Conservation (phyloP, 1,140 invertebrate genomes). For the Rhyzopertha dominica region DNA sequence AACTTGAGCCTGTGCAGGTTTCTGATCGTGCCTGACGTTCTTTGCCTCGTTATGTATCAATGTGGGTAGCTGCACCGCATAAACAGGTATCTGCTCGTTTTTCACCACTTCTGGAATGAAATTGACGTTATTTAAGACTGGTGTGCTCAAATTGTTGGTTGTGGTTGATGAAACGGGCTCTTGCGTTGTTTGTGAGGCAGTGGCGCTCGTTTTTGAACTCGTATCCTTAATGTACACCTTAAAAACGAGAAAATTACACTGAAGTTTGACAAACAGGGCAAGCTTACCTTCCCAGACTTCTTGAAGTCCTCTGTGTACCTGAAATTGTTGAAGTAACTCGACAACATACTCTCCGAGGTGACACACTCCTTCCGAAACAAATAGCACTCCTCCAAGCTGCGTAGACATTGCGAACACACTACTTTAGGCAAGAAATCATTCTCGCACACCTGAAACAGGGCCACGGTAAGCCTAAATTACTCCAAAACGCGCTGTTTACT, state of each 20-base stretch:
- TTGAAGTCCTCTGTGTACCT: constrained; percentile 57
- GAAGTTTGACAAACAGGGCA: not conserved
- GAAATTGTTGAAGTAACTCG: constrained; percentile 58
- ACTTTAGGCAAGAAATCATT: constrained; percentile 66
- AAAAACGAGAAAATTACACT: constrained; percentile 14
- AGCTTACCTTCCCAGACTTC: constrained; percentile 56
- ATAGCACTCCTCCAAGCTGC: constrained; percentile 57
- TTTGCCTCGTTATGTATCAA: constrained; percentile 9
- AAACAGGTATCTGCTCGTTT: constrained; percentile 19
- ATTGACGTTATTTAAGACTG: too few species aligned
- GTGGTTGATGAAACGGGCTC: constrained; percentile 19
- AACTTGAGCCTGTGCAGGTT: too few species aligned
- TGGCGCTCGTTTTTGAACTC: constrained; percentile 35
- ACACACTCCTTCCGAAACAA: constrained; percentile 61
- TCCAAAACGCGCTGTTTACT: constrained; percentile 13
- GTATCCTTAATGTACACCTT: constrained; percentile 55
- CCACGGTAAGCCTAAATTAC: constrained; percentile 14
- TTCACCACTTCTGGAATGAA: too few species aligned
- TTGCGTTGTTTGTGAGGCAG: constrained; percentile 11
- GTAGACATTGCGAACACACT: constrained; percentile 60
- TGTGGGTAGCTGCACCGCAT: constrained; percentile 25
- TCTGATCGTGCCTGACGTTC: not conserved
- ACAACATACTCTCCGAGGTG: constrained; percentile 62
- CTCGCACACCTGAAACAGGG: constrained; percentile 54
- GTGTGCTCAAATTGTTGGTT: too few species aligned